These are phyloP conservation scores for Rhingia campestris DNA, from an alignment of 2,888 invertebrate genomes.

Conservation along the genomic window DNA sequence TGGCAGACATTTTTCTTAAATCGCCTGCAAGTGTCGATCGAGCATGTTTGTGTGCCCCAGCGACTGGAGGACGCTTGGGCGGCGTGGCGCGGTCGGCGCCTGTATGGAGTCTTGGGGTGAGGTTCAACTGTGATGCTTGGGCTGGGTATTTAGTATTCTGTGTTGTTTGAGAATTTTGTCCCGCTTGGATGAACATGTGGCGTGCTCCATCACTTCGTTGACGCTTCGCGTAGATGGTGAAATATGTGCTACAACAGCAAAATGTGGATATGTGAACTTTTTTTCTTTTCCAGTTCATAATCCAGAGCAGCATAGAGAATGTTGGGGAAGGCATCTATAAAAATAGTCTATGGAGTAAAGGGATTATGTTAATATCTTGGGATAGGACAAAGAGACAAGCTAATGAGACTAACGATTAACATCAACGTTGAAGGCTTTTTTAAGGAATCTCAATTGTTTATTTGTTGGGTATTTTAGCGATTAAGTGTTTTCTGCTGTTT, in stretches of 20 bases:
- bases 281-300: conserved; percentile 11
- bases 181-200: conserved; percentile 72
- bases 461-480: too few relatives aligned
- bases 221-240: conserved; percentile 32
- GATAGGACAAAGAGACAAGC: neutral
- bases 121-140: conserved; percentile 56
- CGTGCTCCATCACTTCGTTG: conserved; percentile 68
- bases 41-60: conserved; percentile 16
- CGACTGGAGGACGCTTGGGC: conserved; percentile 20
- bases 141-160: conserved; percentile 51
- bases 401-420: too few relatives aligned
- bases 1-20: conserved; percentile 60
- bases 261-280: conserved; percentile 10
- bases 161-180: conserved; percentile 58
- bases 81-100: conserved; percentile 26
- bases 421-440: too few relatives aligned
- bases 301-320: neutral
- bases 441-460: too few relatives aligned
- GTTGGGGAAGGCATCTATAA: neutral
- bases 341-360: neutral
- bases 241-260: conserved; percentile 16
- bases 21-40: conserved; percentile 66
- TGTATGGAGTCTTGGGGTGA: conserved; percentile 28
- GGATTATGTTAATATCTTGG: neutral
- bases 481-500: too few relatives aligned